These are phyloP conservation scores for Zootoca vivipara DNA, from an alignment of 2,113 vertebrate genomes.

Conservation along the genomic window DNA sequence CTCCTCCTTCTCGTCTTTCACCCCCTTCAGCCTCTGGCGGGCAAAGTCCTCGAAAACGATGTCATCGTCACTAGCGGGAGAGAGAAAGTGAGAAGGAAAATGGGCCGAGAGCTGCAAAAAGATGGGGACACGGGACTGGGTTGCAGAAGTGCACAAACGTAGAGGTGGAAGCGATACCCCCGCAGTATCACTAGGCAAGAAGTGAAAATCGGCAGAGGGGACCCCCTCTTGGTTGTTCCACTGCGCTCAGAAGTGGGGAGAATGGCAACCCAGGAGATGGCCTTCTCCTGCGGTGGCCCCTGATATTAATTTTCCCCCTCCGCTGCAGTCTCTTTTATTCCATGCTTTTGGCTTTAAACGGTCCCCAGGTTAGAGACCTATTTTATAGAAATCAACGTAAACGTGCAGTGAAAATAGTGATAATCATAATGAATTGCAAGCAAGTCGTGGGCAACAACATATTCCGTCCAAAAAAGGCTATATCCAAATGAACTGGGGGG, in stretches of 20 bases:
- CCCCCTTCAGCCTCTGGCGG: conserved; percentile 89
- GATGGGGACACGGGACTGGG: background rate
- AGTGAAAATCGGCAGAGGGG: background rate
- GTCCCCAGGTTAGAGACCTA: too few relatives aligned
- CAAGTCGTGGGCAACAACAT: too few relatives aligned
- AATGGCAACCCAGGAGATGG: too few relatives aligned
- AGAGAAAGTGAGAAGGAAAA: background rate
- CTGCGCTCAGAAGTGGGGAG: background rate
- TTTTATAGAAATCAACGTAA: too few relatives aligned
- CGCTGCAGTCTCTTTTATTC: too few relatives aligned
- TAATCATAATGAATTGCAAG: too few relatives aligned
- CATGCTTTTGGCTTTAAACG: too few relatives aligned
- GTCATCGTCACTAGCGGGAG: conserved; percentile 86
- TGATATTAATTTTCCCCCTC: too few relatives aligned
- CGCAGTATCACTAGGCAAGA: too few relatives aligned
- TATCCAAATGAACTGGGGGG: too few relatives aligned
- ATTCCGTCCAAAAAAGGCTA: too few relatives aligned
- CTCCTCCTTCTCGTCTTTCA: conserved; percentile 89
- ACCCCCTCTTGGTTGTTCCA: background rate
- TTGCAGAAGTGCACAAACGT: background rate
- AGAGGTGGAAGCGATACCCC: background rate
- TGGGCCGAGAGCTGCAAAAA: rapidly evolving
- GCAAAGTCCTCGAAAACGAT: conserved; percentile 97
- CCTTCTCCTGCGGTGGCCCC: background rate
- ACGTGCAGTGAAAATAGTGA: too few relatives aligned